phyloP scores from a whole-genome alignment of 2,797 vertebrate species.

The Helarctos malayanus region DNA sequence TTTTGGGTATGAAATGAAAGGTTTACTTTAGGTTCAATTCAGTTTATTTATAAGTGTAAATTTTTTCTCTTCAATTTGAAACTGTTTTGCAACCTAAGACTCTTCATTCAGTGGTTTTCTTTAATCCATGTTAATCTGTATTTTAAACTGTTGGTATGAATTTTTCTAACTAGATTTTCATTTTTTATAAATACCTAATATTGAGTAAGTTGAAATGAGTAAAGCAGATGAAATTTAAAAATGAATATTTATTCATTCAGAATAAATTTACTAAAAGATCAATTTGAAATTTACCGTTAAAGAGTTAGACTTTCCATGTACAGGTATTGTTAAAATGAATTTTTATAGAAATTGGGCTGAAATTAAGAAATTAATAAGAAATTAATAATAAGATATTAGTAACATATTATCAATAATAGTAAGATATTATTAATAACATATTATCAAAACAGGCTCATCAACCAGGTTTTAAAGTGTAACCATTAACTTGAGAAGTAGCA shows the following conservation, averaged over 20 bases:
- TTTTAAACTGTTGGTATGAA: slow-evolving; percentile 21
- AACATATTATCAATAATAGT: neutral
- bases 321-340: slow-evolving; percentile 18
- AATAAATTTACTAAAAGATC: slow-evolving; percentile 36
- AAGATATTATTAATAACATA: slow-evolving; percentile 17
- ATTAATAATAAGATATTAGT: neutral
- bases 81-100: neutral
- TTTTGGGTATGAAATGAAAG: neutral
- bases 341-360: slow-evolving; percentile 1
- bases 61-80: slow-evolving; percentile 34
- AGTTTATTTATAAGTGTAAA: neutral
- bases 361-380: neutral
- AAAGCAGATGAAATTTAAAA: slow-evolving; percentile 36
- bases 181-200: slow-evolving; percentile 12
- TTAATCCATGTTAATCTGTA: neutral
- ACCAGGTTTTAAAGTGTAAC: slow-evolving; percentile 5
- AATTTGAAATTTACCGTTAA: slow-evolving; percentile 17
- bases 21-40: neutral
- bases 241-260: neutral
- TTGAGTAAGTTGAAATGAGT: slow-evolving; percentile 10
- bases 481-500: neutral
- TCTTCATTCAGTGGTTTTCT: neutral
- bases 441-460: neutral
- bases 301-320: neutral
- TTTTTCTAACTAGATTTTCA: neutral